Percentiles rank a stretch among this genome's conserved stretches.
Conservation (phyloP, 2,888 invertebrate species). For the Acleris holmiana region DNA sequence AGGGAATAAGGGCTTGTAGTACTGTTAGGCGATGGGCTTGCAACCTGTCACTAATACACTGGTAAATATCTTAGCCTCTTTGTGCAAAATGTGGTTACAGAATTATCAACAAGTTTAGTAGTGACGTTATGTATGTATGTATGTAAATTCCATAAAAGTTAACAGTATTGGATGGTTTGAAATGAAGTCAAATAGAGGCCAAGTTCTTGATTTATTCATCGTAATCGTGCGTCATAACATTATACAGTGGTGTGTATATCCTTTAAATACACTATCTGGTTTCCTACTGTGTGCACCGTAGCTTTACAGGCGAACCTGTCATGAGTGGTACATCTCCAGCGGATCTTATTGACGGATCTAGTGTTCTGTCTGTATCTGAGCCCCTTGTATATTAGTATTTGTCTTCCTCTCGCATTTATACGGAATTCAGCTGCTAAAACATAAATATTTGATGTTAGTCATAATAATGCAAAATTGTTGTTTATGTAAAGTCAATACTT, state of each 20-base stretch:
- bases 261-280: constrained; percentile 34
- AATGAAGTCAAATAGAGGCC: background rate
- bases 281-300: constrained; percentile 36
- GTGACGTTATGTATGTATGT: no score
- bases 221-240: background rate
- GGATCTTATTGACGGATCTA: constrained; percentile 10
- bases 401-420: constrained; percentile 30
- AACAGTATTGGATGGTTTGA: no score
- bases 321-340: constrained; percentile 43
- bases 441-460: background rate
- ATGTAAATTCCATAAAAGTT: no score
- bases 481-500: no score
- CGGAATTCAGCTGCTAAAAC: constrained; percentile 4
- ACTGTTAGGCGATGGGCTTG: no score
- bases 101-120: no score
- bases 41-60: no score
- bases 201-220: background rate
- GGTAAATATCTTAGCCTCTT: no score
- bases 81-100: no score
- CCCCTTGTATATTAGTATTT: constrained; percentile 23
- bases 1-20: no score
- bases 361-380: constrained; percentile 21
- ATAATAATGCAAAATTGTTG: no score
- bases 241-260: constrained; percentile 30
- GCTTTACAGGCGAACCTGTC: constrained; percentile 42